phyloP scores from a whole-genome alignment of 1,140 invertebrate genomes.

The Teleopsis dalmanni region DNA sequence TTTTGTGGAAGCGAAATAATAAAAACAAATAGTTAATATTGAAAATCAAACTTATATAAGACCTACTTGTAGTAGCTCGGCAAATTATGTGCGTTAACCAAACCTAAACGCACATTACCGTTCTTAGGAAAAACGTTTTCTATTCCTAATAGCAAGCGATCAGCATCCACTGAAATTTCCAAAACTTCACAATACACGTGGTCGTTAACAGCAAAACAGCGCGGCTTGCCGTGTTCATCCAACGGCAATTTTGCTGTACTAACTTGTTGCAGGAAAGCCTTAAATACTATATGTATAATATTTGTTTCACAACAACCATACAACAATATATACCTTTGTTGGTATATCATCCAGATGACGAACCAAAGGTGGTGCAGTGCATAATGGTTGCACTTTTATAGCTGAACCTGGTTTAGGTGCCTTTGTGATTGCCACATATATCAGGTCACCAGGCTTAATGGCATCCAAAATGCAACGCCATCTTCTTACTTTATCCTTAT shows the following conservation, averaged over 20 bases:
- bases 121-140: constrained; percentile 64
- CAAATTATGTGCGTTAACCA: constrained; percentile 76
- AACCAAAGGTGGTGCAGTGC: constrained; percentile 66
- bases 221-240: constrained; percentile 71
- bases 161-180: constrained; percentile 75
- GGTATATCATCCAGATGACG: constrained; percentile 75
- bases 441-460: constrained; percentile 69
- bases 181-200: constrained; percentile 80
- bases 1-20: too few species aligned
- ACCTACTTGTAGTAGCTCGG: constrained; percentile 82
- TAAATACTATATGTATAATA: neutral
- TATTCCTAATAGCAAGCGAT: constrained; percentile 82
- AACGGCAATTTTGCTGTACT: constrained; percentile 13
- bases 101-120: constrained; percentile 65
- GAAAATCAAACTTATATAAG: neutral
- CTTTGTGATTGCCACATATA: constrained; percentile 69
- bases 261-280: neutral
- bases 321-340: constrained; percentile 56
- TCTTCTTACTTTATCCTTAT: constrained; percentile 29
- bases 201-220: constrained; percentile 73
- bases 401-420: constrained; percentile 50
- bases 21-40: neutral
- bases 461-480: constrained; percentile 20
- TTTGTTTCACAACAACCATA: neutral
- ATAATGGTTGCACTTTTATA: constrained; percentile 58